Conservation (phyloP, 2,113 vertebrate species). For the Alligator mississippiensis region DNA sequence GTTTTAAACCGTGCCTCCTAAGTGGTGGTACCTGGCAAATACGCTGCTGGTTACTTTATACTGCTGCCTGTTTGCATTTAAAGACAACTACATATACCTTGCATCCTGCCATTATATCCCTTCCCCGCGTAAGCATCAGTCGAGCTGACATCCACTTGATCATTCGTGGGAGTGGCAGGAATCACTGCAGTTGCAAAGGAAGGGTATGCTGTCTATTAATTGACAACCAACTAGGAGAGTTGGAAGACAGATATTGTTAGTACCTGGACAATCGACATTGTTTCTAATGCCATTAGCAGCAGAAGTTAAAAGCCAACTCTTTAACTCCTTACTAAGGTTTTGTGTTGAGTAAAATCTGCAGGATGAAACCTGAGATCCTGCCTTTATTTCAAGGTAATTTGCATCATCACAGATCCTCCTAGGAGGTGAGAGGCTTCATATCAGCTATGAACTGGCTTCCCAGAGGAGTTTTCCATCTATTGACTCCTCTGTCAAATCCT, state of each 20-base stretch:
- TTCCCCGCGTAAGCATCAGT: background rate
- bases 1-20: background rate
- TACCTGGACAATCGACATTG: background rate
- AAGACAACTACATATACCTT: background rate
- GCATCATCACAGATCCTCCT: too few species aligned
- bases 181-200: rapidly evolving
- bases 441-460: too few species aligned
- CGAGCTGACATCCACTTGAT: background rate
- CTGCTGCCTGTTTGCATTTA: background rate
- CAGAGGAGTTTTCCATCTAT: too few species aligned
- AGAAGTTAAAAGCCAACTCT: background rate
- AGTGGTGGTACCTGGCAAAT: too few species aligned
- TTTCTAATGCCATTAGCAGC: background rate
- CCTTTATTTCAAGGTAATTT: too few species aligned
- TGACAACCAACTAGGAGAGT: background rate
- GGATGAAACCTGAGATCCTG: background rate
- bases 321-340: rapidly evolving
- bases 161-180: background rate
- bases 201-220: background rate
- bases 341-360: background rate
- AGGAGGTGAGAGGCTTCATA: too few species aligned
- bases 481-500: too few species aligned
- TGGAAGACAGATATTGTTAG: background rate
- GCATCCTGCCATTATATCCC: rapidly evolving
- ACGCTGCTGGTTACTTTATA: background rate